Base-by-base conservation (phyloP, 1,140 invertebrate genomes). In the Drosophila eugracilis region DNA sequence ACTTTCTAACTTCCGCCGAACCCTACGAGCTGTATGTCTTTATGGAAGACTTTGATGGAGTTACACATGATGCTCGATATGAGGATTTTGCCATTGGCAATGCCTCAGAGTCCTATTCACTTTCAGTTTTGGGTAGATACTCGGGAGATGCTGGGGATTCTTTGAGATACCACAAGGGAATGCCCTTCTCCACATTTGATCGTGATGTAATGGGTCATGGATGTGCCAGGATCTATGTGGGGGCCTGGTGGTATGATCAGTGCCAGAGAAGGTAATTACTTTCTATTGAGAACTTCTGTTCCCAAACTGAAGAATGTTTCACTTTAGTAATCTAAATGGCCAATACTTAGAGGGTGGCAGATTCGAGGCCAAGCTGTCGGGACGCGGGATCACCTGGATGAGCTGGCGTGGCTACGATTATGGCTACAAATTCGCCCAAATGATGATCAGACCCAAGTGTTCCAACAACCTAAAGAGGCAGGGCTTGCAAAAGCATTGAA, bases 171-270 rank as follows among this genome's bases (percentile, higher is more conserved):
- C 81, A 85, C 30, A 48, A 47, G 58, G 62, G 49, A 6, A 81
- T 37, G 69, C 73, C 81, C 1, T 85, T 85, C 30, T 77, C 81
- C 3, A 85, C 81, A 17, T 85, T 58, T 9, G 81, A 85, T 72
- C 86, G 92, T 12, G 96, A 96, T 86, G 94, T 95, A 70, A 94
- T 94, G 44, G 93, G 93, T 1, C 53, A 65, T 6, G 93, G 94
- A 19, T 96, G 96, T 88, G 95, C 95, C 0, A 76, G 92, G 17
- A 92, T 93, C 21, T 94, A 94, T 58, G 92, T 92, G 32, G 94
- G 94, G 3, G 94, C 93, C 4, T 95, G 94, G 93, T 95, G 95
- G 95, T 95, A 95, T 69, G 93, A 93, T 59, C 50, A 71, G 9
- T 92, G 91, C 15, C 66, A 90, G 15, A 69, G 77, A 2, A 90